A percentile compares a stretch with the other conserved stretches of the same genome.
These are phyloP conservation scores for Trissonchulus sp. DNA, from an alignment of 2,888 invertebrate genomes.

Conservation along the genomic window DNA sequence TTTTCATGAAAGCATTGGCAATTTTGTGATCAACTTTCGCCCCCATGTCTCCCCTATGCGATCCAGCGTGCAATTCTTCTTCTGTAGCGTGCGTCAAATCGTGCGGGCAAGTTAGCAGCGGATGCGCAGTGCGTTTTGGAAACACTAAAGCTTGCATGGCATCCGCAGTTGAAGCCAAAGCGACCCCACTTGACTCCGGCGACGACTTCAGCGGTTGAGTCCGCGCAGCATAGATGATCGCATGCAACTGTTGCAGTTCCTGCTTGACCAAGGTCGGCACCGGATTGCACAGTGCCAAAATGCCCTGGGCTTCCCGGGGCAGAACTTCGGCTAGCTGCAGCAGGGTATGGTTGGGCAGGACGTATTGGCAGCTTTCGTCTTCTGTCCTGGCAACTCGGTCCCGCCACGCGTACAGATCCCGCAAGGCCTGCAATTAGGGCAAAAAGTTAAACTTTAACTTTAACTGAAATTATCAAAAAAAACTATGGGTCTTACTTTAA, in stretches of 20 bases:
- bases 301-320: conserved; percentile 62
- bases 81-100: conserved; percentile 19
- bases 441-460: no score
- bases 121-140: conserved; percentile 12
- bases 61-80: no score
- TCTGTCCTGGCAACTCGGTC: conserved; percentile 73
- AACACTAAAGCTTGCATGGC: not conserved
- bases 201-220: not conserved
- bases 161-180: not conserved
- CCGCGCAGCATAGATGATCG: conserved; percentile 23
- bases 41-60: no score
- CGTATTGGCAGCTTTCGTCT: conserved; percentile 86
- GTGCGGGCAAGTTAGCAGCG: conserved; percentile 26
- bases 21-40: no score
- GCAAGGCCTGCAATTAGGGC: no score
- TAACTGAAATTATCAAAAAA: no score
- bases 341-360: conserved; percentile 92
- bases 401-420: conserved; percentile 76
- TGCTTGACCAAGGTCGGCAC: conserved; percentile 69
- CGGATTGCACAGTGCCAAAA: conserved; percentile 85
- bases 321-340: conserved; percentile 76
- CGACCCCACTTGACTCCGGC: not conserved
- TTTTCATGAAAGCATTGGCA: no score
- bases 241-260: conserved; percentile 18
- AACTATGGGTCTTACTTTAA: no score